Evolutionary conservation across 1,140 invertebrate species (phyloP), one percentile per base, ranked within the genome.

Genomic region (Glossosoma conforme): DNA sequence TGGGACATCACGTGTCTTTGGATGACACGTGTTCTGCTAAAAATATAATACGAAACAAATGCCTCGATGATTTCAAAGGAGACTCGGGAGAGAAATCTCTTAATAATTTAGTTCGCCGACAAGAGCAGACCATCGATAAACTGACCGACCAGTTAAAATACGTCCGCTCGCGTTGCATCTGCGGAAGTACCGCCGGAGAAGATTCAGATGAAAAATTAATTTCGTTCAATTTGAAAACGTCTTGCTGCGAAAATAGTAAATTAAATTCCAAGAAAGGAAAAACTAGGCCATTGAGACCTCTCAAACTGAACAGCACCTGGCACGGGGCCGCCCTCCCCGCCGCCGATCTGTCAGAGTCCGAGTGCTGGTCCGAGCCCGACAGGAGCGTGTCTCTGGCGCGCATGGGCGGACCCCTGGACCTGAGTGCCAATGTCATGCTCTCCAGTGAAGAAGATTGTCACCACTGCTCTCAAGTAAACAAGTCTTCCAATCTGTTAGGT

Each of bases 291-390:
- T n/a, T n/a, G 32, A 19, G 3, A 22, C n/a, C 8, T 6, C 36
- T 17, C 11, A 28, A 33, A 24, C 21, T 52, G 2, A 54, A 54
- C 21, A 24, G 20, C 19, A 54, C 45, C 1, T 54, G 52, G 52
- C 37, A 54, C 19, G 52, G 52, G 18, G 11, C 2, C n/a, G 41
- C 20, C n/a, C 30, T 66, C 41, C 62, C 65, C 21, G 62, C 65
- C 42, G 66, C 77, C 50, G 67, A 81, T 66, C 74, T 79, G 20
- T 87, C 85, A 1, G 87, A 91, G 62, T 87, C 84, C 0, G 89
- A 92, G 60, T 82, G 84, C 14, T 91, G 88, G 82, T 90, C 87
- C 0, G 88, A 91, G 63, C 88, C 88, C 0, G 89, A 92, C 60
- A 77, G 86, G 48, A 82, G 78, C 45, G 86, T 91, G 0, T 91